These are phyloP conservation scores for Trogon surrucura DNA, from an alignment of 2,113 vertebrate species.

Conservation along the genomic window DNA sequence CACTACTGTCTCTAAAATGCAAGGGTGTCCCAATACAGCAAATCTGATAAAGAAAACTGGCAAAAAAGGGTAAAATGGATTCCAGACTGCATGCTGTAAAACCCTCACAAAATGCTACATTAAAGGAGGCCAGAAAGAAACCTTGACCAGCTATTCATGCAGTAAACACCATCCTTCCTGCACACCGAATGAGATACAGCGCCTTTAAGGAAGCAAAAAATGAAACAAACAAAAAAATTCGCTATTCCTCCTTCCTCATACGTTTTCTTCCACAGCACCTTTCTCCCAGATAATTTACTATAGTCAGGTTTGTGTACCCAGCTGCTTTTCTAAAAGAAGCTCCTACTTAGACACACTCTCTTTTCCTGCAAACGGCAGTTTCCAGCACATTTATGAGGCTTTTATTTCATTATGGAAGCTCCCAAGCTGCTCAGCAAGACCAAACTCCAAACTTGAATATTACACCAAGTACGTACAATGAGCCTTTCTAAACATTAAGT, in stretches of 20 bases:
- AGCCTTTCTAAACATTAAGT: background rate
- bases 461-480: background rate
- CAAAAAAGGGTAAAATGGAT: too few relatives aligned
- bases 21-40: background rate
- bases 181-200: background rate
- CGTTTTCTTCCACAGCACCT: rapidly evolving
- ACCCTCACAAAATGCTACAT: rapidly evolving
- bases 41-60: background rate
- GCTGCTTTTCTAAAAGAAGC: background rate
- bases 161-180: rapidly evolving
- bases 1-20: background rate
- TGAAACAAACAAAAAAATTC: background rate
- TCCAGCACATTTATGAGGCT: background rate
- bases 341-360: background rate
- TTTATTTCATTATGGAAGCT: background rate
- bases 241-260: background rate
- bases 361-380: background rate
- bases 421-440: background rate
- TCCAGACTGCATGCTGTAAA: background rate
- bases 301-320: background rate
- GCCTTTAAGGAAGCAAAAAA: background rate
- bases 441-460: background rate
- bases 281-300: background rate
- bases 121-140: background rate
- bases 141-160: background rate